Conservation (phyloP, 2,113 vertebrate species). For the Phalacrocorax aristotelis region DNA sequence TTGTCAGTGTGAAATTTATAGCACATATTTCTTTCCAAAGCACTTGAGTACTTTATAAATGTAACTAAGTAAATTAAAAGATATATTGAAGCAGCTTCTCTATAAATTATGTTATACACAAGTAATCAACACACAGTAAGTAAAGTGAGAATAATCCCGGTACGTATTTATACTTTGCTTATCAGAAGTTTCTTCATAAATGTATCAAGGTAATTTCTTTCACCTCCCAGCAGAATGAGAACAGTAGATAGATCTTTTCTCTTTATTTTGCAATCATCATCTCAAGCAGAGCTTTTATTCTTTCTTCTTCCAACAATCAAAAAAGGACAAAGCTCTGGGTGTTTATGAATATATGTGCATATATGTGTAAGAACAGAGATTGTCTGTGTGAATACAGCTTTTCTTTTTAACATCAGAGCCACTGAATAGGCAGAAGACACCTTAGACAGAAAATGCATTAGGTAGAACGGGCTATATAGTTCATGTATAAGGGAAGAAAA, state of each 20-base stretch:
- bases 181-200: not conserved
- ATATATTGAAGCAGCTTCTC: not conserved
- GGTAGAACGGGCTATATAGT: not conserved
- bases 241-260: not conserved
- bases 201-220: not conserved
- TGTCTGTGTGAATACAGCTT: not conserved
- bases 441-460: not conserved
- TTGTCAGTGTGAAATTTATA: not conserved
- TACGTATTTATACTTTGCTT: not conserved
- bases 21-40: not conserved
- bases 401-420: not conserved
- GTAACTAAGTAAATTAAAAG: not conserved
- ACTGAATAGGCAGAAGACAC: not conserved
- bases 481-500: not conserved
- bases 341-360: not conserved
- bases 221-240: not conserved
- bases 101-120: not conserved
- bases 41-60: not conserved
- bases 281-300: not conserved
- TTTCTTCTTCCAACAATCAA: not conserved
- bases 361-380: not conserved
- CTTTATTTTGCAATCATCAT: not conserved
- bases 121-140: not conserved
- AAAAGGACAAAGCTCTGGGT: not conserved
- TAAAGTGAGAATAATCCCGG: not conserved